These are phyloP conservation scores for Aphaenogaster rudis DNA, from an alignment of 1,140 invertebrate genomes.

Conservation along the genomic window DNA sequence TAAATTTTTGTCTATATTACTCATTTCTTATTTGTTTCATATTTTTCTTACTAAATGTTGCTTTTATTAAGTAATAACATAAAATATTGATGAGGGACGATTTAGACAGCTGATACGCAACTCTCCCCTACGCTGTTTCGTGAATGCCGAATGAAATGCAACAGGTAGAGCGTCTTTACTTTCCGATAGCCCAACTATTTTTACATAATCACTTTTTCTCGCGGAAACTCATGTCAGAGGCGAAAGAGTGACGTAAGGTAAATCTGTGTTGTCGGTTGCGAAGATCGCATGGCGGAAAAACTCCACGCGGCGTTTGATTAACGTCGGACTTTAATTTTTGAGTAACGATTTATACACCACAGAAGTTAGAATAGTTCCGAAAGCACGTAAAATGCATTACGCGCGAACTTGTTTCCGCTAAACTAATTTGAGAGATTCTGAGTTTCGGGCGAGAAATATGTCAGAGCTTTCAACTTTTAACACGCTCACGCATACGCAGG, in stretches of 20 bases:
- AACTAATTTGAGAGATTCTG: neutral
- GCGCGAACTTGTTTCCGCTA: neutral
- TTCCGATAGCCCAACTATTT: neutral
- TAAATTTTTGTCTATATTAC: too few relatives aligned
- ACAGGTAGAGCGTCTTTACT: conserved; percentile 66
- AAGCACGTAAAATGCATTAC: conserved; percentile 43
- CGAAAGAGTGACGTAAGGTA: neutral
- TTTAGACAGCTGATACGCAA: too few relatives aligned
- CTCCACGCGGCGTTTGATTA: neutral
- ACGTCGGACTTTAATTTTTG: conserved; percentile 21
- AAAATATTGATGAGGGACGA: too few relatives aligned
- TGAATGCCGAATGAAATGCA: conserved; percentile 62
- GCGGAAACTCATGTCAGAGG: neutral
- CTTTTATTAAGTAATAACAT: too few relatives aligned
- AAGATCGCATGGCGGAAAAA: neutral
- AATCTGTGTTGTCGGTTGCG: neutral
- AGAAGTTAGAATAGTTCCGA: neutral
- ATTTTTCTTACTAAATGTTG: too few relatives aligned
- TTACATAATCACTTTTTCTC: neutral
- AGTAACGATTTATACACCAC: conserved; percentile 8
- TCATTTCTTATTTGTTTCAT: too few relatives aligned
- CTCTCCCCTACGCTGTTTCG: neutral
- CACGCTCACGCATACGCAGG: neutral
- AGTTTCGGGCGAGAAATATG: neutral
- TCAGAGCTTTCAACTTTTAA: conserved; percentile 19